Conservation (phyloP, 2,113 vertebrate species). For the Hippocampus guttulatus region DNA sequence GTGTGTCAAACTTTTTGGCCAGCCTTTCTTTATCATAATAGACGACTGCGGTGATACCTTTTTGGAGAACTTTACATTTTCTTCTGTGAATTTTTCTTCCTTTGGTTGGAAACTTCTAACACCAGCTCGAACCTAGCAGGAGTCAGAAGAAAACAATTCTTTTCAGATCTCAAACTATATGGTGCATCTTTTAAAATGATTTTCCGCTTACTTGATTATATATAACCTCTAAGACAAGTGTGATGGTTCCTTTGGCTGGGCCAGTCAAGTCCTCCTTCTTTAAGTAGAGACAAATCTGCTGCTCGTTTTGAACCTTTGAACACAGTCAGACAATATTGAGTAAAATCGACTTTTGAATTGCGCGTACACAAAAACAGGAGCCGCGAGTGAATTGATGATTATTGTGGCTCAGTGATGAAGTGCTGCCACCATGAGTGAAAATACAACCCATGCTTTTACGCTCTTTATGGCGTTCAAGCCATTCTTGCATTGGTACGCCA, state of each 20-base stretch:
- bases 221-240: slow-evolving; percentile 85
- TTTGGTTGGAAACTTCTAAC: slow-evolving; percentile 83
- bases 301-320: slow-evolving; percentile 83
- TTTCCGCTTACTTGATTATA: slow-evolving; percentile 85
- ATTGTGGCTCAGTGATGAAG: too few relatives aligned
- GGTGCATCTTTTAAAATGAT: not conserved
- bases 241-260: slow-evolving; percentile 84
- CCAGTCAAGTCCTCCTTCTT: slow-evolving; percentile 88
- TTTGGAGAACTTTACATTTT: slow-evolving; percentile 88
- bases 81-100: slow-evolving; percentile 81
- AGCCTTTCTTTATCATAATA: not conserved
- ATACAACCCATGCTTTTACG: too few relatives aligned
- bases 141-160: not conserved
- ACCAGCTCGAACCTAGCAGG: slow-evolving; percentile 82
- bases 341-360: not conserved
- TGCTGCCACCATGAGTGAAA: too few relatives aligned
- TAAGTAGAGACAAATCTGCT: slow-evolving; percentile 75
- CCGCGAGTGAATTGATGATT: too few relatives aligned
- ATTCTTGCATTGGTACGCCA: too few relatives aligned
- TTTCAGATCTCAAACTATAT: not conserved
- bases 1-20: not conserved
- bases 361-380: too few relatives aligned
- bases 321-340: not conserved
- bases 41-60: slow-evolving; percentile 69
- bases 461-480: too few relatives aligned